These are phyloP conservation scores for Anthophora plumipes DNA, from an alignment of 2,888 invertebrate genomes.

Conservation along the genomic window DNA sequence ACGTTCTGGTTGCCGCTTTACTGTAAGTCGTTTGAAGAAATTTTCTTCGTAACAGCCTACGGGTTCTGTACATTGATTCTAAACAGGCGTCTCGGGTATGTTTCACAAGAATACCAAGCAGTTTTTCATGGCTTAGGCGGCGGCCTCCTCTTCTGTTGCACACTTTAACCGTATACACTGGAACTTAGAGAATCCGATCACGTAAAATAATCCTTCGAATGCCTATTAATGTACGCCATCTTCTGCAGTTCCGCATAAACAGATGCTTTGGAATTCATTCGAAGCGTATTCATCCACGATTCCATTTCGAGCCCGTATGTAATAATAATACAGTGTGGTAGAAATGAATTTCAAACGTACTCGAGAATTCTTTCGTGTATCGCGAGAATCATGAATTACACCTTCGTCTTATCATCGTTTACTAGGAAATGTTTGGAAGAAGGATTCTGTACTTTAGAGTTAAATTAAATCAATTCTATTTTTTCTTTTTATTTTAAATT, in stretches of 20 bases:
- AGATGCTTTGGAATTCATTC: conserved; percentile 49
- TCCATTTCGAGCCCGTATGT: conserved; percentile 9
- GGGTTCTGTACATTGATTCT: conserved; percentile 37
- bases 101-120: conserved; percentile 54
- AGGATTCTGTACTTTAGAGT: no score
- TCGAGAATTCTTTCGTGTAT: background rate
- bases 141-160: conserved; percentile 5
- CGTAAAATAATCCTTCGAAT: conserved; percentile 63
- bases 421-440: background rate
- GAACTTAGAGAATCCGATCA: conserved; percentile 47
- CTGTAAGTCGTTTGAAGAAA: conserved; percentile 17
- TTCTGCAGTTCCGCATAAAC: conserved; percentile 41
- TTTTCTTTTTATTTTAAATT: no score
- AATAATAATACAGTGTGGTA: conserved; percentile 2
- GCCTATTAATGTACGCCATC: conserved; percentile 53
- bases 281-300: conserved; percentile 9
- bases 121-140: conserved; percentile 49
- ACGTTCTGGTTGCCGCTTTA: background rate
- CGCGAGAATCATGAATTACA: background rate
- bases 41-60: background rate
- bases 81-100: conserved; percentile 45
- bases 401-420: background rate
- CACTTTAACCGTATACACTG: background rate
- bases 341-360: conserved; percentile 9
- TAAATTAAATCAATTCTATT: no score